Evolutionary conservation across 2,888 invertebrate genomes (phyloP), one percentile per base, ranked within the genome.

Genomic region (Drosophila niveifrons): DNA sequence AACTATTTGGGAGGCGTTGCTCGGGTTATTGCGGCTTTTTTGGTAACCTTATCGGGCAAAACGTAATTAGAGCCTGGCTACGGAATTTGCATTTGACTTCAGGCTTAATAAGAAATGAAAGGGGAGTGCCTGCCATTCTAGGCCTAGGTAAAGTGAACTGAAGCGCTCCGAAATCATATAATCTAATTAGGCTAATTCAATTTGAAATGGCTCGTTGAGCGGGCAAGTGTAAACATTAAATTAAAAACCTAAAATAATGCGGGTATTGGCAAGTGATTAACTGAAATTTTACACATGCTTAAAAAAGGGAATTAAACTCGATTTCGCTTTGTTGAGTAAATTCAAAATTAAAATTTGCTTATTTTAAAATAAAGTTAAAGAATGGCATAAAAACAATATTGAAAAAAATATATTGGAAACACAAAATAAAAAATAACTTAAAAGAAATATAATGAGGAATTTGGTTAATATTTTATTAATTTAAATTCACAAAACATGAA

Each of bases 181-280:
- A 80, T 84, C 70, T 80, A 80, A 80, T 80, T 81, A 81, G 75
- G 46, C 74, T 74, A 73, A 80, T 81, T 78, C 66, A 73, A 68
- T 71, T 50, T 59, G 41, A 36, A 66, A 66, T 52, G 68, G 46
- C 11, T 67, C 63, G 75, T 44, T 64, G 61, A 64, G 62, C 58
- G 13, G 15, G 13, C 52, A 47, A 62, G n/a, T 34, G 28, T 28
- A 7, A 15, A 39, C 28, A 47, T 39, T 28, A 11, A 57, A 36
- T 39, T 43, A n/a, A 23, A 34, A 55, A 53, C n/a, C 9, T n/a
- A 31, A 3, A 17, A 41, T 13, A 31, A 8, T 15, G 41, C 18
- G n/a, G n/a, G 4, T 31, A 15, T 48, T 17, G 36, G 8, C 11
- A 36, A 3, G 18, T 34, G 36, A 23, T 23, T 23, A 6, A 23